Percentiles rank a stretch among this genome's conserved stretches.
These are phyloP conservation scores for Urosaurus nigricauda DNA, from an alignment of 2,797 vertebrate genomes.

Conservation along the genomic window DNA sequence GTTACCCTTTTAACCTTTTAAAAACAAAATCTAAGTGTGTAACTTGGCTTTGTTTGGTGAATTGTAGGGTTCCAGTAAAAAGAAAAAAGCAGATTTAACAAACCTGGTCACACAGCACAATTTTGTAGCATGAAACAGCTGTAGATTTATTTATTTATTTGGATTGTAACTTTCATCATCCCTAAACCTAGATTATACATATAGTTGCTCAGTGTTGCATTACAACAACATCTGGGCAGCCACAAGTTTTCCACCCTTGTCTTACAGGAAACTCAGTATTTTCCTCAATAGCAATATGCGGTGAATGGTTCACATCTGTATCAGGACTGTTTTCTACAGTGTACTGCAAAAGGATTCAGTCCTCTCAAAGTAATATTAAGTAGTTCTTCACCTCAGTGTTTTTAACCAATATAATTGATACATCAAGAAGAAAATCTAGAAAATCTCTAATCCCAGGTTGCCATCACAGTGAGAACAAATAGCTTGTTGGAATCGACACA, in stretches of 20 bases:
- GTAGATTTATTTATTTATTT: background rate
- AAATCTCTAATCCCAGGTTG: background rate
- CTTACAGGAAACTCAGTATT: background rate
- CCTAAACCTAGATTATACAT: background rate
- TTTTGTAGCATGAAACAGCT: background rate
- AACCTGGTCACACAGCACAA: background rate
- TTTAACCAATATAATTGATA: background rate
- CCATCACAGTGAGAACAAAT: conserved; percentile 1
- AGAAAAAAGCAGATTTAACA: background rate
- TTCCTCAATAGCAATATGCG: background rate
- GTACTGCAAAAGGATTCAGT: background rate
- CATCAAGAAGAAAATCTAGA: conserved; percentile 1
- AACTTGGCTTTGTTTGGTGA: background rate
- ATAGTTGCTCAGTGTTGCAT: background rate
- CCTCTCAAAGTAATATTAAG: background rate
- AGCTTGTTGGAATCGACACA: conserved; percentile 9
- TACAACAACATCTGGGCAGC: background rate
- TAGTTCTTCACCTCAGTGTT: background rate
- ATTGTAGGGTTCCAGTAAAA: background rate
- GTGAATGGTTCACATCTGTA: background rate
- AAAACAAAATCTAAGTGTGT: too few species aligned
- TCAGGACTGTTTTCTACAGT: background rate
- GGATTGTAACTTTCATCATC: background rate
- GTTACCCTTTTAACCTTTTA: background rate
- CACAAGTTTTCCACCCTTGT: background rate